Base-by-base conservation (phyloP, 2,797 vertebrate species). In the Merluccius polli region DNA sequence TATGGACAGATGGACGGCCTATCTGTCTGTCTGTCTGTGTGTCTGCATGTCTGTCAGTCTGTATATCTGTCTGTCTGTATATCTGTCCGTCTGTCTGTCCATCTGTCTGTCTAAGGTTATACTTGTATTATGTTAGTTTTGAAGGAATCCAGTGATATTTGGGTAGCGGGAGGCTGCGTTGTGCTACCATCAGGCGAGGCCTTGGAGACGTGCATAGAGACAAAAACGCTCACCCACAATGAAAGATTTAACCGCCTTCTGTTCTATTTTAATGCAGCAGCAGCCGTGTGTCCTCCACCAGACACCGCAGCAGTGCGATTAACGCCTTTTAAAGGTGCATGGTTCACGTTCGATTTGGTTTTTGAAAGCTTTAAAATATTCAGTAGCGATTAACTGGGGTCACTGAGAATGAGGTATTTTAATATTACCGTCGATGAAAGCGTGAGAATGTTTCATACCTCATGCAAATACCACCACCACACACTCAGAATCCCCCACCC, bases 61-160 rank as follows among this genome's bases (percentile, higher is more conserved):
- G 75, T 87, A 89, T 87, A 90, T 81, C 82, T 89, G 90, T 91
- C 91, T 89, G 88, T 86, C 80, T 65, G 75, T 87, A 89, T 87
- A 90, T 81, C 82, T 89, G 87, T 59, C 7, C 52, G 24, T 59
- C 52, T 8, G n/a, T n/a, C 8, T 21, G 6, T n/a, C 44, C 44
- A 52, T 52, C 44, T 52, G 44, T 59, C 52, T 59, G 52, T 59
- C 21, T 24, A 7, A 8, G 52, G 52, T 24, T n/a, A 9, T n/a
- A 59, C 52, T 59, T 24, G 21, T 24, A 59, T n/a, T 59, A 48
- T 18, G 44, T 15, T 4, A 21, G 16, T 21, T 48, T 48, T 48
- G 44, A 48, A 48, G 44, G 44, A 18, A 48, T 18, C 15, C 44
- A 18, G 6, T 48, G 52, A 59, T 13, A n/a, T 59, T n/a, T 59